Conservation (phyloP, 2,888 invertebrate species). For the Sarcophaga carnaria region DNA sequence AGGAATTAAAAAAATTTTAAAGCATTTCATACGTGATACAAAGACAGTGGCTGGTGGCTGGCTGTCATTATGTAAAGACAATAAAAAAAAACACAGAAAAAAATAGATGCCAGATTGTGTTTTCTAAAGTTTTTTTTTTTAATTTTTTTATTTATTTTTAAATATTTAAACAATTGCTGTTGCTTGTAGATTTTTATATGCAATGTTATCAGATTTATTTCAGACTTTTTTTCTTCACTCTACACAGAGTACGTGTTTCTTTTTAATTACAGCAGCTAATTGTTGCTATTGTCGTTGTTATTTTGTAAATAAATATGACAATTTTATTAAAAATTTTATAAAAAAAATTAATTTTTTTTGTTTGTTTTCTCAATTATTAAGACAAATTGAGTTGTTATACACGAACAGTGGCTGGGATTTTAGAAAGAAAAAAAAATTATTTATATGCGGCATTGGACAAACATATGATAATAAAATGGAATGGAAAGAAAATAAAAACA, state of each 20-base stretch:
- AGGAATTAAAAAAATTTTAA: background rate
- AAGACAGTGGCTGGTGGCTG: background rate
- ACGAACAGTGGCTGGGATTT: slow-evolving; percentile 20
- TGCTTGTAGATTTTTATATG: slow-evolving; percentile 10
- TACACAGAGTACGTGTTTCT: slow-evolving; percentile 15
- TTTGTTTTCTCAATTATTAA: slow-evolving; percentile 27
- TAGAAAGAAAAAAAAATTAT: background rate
- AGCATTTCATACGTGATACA: background rate
- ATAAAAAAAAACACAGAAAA: background rate
- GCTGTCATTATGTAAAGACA: background rate
- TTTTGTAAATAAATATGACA: slow-evolving; percentile 41
- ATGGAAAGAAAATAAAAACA: background rate
- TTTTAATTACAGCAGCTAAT: slow-evolving; percentile 53
- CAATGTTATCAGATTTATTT: slow-evolving; percentile 3
- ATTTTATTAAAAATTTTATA: slow-evolving; percentile 4
- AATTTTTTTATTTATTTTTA: too few species aligned
- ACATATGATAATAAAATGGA: too few species aligned
- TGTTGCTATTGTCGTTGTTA: slow-evolving; percentile 1
- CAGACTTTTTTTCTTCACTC: background rate
- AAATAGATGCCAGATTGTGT: background rate
- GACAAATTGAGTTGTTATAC: slow-evolving; percentile 37
- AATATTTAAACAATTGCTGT: slow-evolving; percentile 12
- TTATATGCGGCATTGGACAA: background rate
- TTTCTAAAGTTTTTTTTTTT: too few species aligned
- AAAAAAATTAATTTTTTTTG: slow-evolving; percentile 3